Base-by-base conservation (phyloP, 2,113 vertebrate species). In the Amblyornis subalaris region DNA sequence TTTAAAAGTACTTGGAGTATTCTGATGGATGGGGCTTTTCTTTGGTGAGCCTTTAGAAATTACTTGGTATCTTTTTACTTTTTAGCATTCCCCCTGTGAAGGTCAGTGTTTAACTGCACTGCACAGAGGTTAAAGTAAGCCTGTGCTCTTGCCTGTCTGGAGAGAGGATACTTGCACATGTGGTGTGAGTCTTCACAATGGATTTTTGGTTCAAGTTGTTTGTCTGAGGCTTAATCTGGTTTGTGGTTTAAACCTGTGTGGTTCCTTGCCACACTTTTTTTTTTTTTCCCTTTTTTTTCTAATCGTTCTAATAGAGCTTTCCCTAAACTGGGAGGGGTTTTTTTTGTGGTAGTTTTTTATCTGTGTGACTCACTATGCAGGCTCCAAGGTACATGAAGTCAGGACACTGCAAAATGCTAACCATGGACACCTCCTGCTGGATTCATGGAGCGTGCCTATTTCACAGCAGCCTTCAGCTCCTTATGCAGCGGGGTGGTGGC, bases 401-500 rank as follows among this genome's bases (percentile, higher is more conserved):
- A 24, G 71, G 67, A 65, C 9, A 4, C 1, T 75, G 76, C 77
- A 35, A 40, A 86, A 42, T 50, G 65, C 29, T 51, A 44, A 45
- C 20, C 31, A 5, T 36, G 2, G 10, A 3, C 7, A 7, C 53
- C 6, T 75, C 65, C 33, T 61, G 66, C 61, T 75, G 55, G 77
- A 57, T 73, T 90, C 6, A 8, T 9, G 51, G 55, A 38, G 51
- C 5, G 8, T 23, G 22, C 21, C 9, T 57, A 8, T 62, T 58
- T 80, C n/a, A 4, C 65, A 60, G 54, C 75, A 42, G 45, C 22
- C 29, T 69, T 40, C 29, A 51, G n/a, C 89, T 76, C 33, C 40
- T 42, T 4, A 1, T 0, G 1, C 36, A 73, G 42, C 0, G 0
- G 55, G 40, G n/a, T 69, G 66, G 50, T 29, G 57, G 26, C 44